Evolutionary conservation across 2,797 vertebrate species (phyloP).

Genomic region (Glyptemys insculpta): DNA sequence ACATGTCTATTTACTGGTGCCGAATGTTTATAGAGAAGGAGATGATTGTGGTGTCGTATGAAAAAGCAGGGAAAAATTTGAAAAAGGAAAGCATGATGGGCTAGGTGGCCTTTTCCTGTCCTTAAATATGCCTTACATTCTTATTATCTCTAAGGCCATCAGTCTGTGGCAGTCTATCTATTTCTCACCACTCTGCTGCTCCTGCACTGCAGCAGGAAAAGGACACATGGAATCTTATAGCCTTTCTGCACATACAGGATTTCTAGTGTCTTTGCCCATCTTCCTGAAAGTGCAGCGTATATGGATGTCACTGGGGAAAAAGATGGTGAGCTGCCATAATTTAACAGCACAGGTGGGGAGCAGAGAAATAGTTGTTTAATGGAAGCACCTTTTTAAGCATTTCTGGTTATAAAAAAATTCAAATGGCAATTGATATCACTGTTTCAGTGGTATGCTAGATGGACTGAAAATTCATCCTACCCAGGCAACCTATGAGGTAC

Average conservation of each 20-base stretch:
- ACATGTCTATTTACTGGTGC: accelerated
- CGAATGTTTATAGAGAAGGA: not conserved
- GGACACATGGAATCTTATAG: not conserved
- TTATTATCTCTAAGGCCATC: not conserved
- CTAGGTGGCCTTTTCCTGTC: not conserved
- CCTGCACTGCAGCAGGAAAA: not conserved
- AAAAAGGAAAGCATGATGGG: constrained; percentile 42
- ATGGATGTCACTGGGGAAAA: not conserved
- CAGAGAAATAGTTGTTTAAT: not conserved
- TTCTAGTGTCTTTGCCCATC: not conserved
- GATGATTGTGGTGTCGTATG: not conserved
- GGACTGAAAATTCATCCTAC: not conserved
- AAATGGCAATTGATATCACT: not conserved
- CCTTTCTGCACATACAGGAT: not conserved
- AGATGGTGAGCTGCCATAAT: not conserved
- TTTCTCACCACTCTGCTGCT: not conserved
- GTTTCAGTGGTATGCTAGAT: not conserved
- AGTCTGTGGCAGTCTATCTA: not conserved
- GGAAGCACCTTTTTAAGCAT: not conserved
- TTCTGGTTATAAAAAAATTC: not conserved
- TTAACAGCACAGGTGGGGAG: not conserved
- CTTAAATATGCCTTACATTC: constrained; percentile 24
- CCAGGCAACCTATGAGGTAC: not conserved
- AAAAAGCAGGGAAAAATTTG: constrained; percentile 21
- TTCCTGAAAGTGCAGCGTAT: not conserved